Percentiles rank a stretch among this genome's conserved stretches.
phyloP scores from a whole-genome alignment of 92 coral and sea anemone species.

The Bergia puertoricense region DNA sequence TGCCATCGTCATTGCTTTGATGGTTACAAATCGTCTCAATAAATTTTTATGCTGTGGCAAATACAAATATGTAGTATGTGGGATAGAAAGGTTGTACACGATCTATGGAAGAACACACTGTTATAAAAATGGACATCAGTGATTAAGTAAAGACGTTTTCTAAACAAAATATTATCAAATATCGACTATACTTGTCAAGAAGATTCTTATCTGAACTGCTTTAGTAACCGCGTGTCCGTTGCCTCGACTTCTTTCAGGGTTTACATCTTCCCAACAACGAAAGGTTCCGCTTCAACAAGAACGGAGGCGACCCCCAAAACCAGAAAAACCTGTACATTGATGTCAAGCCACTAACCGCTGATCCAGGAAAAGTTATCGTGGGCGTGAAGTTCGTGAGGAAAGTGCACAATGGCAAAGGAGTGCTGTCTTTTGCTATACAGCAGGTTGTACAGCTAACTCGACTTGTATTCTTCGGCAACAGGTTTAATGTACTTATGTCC shows the following conservation, averaged over 20 bases:
- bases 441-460: neutral
- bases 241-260: neutral
- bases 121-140: too few relatives aligned
- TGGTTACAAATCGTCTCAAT: too few relatives aligned
- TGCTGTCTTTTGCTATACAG: conserved; percentile 18
- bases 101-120: neutral
- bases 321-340: conserved; percentile 15
- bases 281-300: conserved; percentile 25
- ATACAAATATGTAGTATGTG: too few relatives aligned
- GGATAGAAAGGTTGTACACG: neutral
- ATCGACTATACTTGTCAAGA: neutral
- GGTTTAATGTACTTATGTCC: neutral
- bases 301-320: conserved; percentile 21
- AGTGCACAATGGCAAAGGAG: conserved; percentile 11
- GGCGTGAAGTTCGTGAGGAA: conserved; percentile 9
- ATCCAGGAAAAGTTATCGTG: conserved; percentile 25
- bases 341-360: neutral
- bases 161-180: neutral
- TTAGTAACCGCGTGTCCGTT: neutral
- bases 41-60: too few relatives aligned
- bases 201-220: neutral
- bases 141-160: neutral
- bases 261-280: conserved; percentile 9
- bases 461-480: too few relatives aligned
- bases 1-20: too few relatives aligned